These are phyloP conservation scores for Ornithoptera priamus DNA, from an alignment of 2,888 invertebrate genomes.

Conservation along the genomic window DNA sequence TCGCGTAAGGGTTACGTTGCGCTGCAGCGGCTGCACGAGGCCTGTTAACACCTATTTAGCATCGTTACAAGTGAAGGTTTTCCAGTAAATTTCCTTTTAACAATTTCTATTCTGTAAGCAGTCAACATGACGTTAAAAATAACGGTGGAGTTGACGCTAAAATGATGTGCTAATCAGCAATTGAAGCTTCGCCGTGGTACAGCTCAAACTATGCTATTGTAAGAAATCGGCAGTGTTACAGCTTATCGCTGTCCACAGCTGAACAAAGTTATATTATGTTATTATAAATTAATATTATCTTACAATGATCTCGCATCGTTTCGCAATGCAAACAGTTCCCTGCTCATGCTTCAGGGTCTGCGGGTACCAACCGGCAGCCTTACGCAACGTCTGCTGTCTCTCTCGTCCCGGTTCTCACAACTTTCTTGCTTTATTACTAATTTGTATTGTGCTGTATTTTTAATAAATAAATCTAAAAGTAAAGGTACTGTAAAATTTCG, in stretches of 20 bases:
- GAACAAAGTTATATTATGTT: too few species aligned
- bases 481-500: too few species aligned
- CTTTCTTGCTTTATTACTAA: conserved; percentile 16
- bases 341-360: conserved; percentile 33
- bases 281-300: too few species aligned
- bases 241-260: too few species aligned
- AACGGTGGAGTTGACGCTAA: neutral
- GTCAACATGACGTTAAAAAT: conserved; percentile 5
- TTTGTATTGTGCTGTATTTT: neutral
- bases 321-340: conserved; percentile 32
- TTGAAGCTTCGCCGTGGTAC: too few species aligned
- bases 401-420: conserved; percentile 24
- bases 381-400: conserved; percentile 34
- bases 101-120: conserved; percentile 4
- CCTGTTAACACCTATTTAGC: conserved; percentile 23
- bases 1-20: neutral
- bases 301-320: neutral
- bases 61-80: conserved; percentile 3
- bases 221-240: too few species aligned
- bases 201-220: too few species aligned
- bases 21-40: neutral
- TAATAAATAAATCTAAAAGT: too few species aligned
- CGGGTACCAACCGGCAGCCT: conserved; percentile 34
- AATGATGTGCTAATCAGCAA: neutral
- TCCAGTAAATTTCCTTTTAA: conserved; percentile 10